Base-by-base conservation (phyloP, 2,113 vertebrate genomes). In the Apteryx owenii region DNA sequence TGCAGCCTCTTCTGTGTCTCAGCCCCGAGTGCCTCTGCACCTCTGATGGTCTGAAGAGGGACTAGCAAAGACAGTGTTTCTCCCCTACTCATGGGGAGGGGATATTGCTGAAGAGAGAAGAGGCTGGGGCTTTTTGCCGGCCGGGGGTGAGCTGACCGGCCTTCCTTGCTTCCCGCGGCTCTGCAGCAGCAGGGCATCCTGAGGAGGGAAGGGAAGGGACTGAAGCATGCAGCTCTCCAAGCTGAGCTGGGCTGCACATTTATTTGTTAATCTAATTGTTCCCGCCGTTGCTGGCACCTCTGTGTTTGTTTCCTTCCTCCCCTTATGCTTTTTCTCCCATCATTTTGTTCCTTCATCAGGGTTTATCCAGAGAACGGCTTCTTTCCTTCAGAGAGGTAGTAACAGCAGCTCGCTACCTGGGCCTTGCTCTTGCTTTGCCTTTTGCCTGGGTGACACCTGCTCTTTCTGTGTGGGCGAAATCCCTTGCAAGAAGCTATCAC, bases 331-430 rank as follows among this genome's bases (percentile, higher is more conserved):
- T 95, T 79, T 98, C 98, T 98, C 97, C 95, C 88, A 0, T 81
- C 42, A 0, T 96, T 97, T 97, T 98, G 98, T 99, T 98, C 98
- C 98, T 97, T 98, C 98, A 98, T 98, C 98, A 99, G 99, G 99
- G 97, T 94, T 99, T 98, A 97, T 99, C 98, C 98, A 99, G 98
- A 98, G 98, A 99, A 98, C 98, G 92, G 85, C 99, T 96, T 97
- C 98, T 99, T 98, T 99, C 98, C 98, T 99, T 98, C 99, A 99
- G 98, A 98, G 98, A 99, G 99, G 99, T 99, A 99, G 98, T 99
- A 98, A 98, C 97, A 96, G 96, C 95, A 33, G 94, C 98, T 97
- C 75, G 22, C 64, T 85, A 97, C 95, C 98, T 85, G 96, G 98
- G 97, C 92, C 96, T 93, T 95, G 98, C 98, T 98, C 96, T 98